These are phyloP conservation scores for Discoglossus pictus DNA, from an alignment of 2,797 vertebrate genomes.

Conservation along the genomic window DNA sequence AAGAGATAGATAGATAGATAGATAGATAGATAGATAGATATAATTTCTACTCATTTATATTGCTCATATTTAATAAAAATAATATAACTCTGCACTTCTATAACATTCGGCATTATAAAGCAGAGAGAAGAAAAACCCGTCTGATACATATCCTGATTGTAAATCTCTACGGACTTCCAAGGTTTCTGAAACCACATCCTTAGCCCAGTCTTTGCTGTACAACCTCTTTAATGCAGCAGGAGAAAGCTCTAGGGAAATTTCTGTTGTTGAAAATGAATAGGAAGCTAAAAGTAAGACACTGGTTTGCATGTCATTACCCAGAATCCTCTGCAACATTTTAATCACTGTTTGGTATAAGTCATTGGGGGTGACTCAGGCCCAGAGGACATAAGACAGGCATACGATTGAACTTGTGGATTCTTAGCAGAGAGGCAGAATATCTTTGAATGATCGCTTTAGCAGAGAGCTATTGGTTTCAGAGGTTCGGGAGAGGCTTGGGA, in stretches of 20 bases:
- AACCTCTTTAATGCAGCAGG: not conserved
- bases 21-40: too few relatives aligned
- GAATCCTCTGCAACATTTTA: conserved; percentile 9
- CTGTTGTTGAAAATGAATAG: conserved; percentile 9
- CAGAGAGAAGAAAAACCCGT: too few relatives aligned
- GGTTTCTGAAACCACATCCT: conserved; percentile 4
- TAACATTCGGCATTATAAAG: too few relatives aligned
- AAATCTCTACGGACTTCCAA: too few relatives aligned
- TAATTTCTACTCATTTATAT: too few relatives aligned
- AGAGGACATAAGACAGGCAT: not conserved
- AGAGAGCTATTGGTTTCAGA: conserved; percentile 15
- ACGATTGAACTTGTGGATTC: conserved; percentile 15
- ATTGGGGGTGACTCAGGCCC: not conserved
- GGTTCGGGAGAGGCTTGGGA: conserved; percentile 30
- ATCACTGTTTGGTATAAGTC: conserved; percentile 1
- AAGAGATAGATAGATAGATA: too few relatives aligned
- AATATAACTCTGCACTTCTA: too few relatives aligned
- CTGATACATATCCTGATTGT: too few relatives aligned
- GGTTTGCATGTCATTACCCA: conserved; percentile 12
- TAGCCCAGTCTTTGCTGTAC: conserved; percentile 14
- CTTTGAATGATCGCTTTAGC: conserved; percentile 15
- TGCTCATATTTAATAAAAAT: too few relatives aligned
- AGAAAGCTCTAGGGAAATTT: not conserved
- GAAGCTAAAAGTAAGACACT: not conserved
- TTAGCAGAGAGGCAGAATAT: not conserved